phyloP scores from a whole-genome alignment of 1,140 invertebrate genomes.

The Drosophila kepulauana region DNA sequence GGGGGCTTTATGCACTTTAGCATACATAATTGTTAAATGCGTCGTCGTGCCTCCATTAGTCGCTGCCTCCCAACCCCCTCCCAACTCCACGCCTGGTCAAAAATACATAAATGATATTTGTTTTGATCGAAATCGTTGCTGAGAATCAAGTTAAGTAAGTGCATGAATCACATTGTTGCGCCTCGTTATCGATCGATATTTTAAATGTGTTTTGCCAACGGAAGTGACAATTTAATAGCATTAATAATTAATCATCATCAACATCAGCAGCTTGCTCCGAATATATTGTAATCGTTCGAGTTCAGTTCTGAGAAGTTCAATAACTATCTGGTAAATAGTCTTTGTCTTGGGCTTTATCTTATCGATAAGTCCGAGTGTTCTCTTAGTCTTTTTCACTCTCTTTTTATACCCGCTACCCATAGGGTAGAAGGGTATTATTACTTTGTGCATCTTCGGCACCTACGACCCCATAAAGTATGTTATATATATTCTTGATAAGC shows the following conservation, averaged over 20 bases:
- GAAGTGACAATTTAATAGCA: conserved; percentile 6
- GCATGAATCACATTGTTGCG: conserved; percentile 12
- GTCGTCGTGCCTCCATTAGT: conserved; percentile 5
- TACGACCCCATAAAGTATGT: too few relatives aligned
- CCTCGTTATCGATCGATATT: conserved; percentile 18
- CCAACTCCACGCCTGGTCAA: not conserved
- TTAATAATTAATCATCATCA: conserved; percentile 9
- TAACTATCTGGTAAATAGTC: conserved; percentile 38
- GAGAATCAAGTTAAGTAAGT: not conserved
- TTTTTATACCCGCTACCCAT: too few relatives aligned
- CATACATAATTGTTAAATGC: conserved; percentile 48
- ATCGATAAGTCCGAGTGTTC: conserved; percentile 18
- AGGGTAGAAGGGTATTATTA: too few relatives aligned
- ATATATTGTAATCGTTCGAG: conserved; percentile 10
- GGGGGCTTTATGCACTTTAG: conserved; percentile 20
- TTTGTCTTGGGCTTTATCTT: conserved; percentile 50
- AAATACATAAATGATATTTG: conserved; percentile 1
- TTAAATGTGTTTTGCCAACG: not conserved
- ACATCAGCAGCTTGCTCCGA: not conserved
- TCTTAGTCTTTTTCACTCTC: not conserved
- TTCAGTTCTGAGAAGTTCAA: conserved; percentile 40
- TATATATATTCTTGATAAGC: too few relatives aligned
- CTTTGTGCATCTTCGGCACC: too few relatives aligned
- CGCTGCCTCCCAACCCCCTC: not conserved
- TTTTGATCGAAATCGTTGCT: not conserved